Evolutionary conservation across 1,140 invertebrate species (phyloP).

Genomic region (Paramacrobiotus metropolitanus): DNA sequence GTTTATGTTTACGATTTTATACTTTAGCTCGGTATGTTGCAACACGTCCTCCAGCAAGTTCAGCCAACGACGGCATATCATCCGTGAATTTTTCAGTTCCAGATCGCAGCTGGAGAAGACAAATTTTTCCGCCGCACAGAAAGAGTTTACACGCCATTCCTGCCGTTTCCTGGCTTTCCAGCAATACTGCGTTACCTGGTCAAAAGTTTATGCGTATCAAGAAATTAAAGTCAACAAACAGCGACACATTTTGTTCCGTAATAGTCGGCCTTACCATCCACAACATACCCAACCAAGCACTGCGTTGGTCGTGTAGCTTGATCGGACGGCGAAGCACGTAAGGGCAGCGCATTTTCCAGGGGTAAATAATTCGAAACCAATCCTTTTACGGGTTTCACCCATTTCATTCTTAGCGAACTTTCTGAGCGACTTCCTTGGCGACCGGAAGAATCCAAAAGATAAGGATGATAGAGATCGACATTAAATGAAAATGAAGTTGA

Average conservation of each 20-base stretch:
- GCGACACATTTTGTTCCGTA: too few relatives aligned
- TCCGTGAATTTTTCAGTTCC: not conserved
- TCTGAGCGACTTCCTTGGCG: not conserved
- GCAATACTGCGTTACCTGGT: not conserved
- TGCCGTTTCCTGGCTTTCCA: not conserved
- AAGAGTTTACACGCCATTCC: not conserved
- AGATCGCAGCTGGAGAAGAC: not conserved
- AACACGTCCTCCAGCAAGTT: not conserved
- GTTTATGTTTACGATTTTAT: not conserved
- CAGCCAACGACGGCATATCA: not conserved
- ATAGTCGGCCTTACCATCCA: not conserved
- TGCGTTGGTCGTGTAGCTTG: not conserved
- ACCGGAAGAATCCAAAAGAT: not conserved
- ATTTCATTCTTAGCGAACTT: not conserved
- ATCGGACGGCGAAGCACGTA: not conserved
- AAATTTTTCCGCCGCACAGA: not conserved
- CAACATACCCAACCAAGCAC: not conserved
- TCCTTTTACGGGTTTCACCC: not conserved
- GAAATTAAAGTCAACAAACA: not conserved
- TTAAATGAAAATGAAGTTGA: not conserved
- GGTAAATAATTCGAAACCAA: not conserved
- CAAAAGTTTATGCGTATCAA: not conserved
- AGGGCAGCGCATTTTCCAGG: not conserved
- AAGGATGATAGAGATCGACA: not conserved
- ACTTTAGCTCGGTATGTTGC: not conserved